Base-by-base conservation (phyloP, 2,888 invertebrate genomes). In the Agrilus mali region DNA sequence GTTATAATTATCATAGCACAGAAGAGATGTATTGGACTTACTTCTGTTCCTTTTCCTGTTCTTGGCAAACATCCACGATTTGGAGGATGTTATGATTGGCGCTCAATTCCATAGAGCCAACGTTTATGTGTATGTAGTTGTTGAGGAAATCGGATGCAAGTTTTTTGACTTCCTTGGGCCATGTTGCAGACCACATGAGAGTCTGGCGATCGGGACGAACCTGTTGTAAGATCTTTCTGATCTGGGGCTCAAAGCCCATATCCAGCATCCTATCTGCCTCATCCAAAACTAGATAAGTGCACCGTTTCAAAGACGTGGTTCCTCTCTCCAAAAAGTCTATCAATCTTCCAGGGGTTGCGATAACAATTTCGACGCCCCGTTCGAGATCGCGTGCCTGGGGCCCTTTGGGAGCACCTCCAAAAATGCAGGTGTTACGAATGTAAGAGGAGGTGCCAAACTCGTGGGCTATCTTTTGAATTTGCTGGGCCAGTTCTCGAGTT, bases 151-250 rank as follows among this genome's bases (percentile, higher is more conserved):
- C 95, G 57, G 88, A 84, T 15, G 96, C 96, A 49, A 97, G 69
- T 55, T 83, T 82, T 51, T 84, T 77, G 2, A 96, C 95, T 72
- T 96, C 96, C 60, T 90, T 93, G 0, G 96, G 96, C 96, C 96
- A 97, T n/a, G 96, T 97, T 1, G 96, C 96, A 50, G 93, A 93
- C 90, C 94, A 97, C 96, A 97, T 97, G 35, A 96, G 73, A n/a
- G 92, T 93, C 67, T 97, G 96, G 57, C 96, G 74, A 61, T 95
- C 93, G 13, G 93, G 93, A 52, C 93, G 74, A 55, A 94, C 90
- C 67, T 94, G 93, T 60, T 88, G 86, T 53, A 94, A 77, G 56
- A 95, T 90, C 68, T 92, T 92, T 42, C 93, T 75, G 53, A 95
- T 93, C 67, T 95, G 94, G 4, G 94, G 94, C 65, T 95, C 94